A percentile compares a stretch with the other conserved stretches of the same genome.
These are phyloP conservation scores for Cryptocephalus primarius DNA, from an alignment of 2,888 invertebrate genomes.

Conservation along the genomic window DNA sequence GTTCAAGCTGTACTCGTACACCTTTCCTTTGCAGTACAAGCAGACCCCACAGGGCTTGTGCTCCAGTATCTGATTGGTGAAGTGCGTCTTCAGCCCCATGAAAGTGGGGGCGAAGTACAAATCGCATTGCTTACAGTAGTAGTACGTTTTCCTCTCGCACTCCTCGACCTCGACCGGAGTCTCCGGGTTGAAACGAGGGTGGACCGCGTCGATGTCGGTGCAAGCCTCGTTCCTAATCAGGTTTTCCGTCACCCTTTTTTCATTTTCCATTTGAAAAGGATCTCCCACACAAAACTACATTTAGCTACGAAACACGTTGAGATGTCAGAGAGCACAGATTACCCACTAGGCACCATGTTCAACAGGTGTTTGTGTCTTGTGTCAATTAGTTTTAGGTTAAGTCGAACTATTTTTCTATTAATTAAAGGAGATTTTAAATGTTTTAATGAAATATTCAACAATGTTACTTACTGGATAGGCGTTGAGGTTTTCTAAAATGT, in stretches of 20 bases:
- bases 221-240: background rate
- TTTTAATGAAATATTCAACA: too few species aligned
- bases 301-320: too few species aligned
- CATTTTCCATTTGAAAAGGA: slow-evolving; percentile 1
- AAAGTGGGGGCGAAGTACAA: slow-evolving; percentile 28
- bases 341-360: too few species aligned
- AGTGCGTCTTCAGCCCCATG: slow-evolving; percentile 26
- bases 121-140: slow-evolving; percentile 27
- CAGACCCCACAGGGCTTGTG: slow-evolving; percentile 27
- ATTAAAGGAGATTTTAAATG: too few species aligned
- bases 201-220: slow-evolving; percentile 29
- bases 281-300: too few species aligned
- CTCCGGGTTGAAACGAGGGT: slow-evolving; percentile 27
- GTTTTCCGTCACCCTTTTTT: slow-evolving; percentile 1
- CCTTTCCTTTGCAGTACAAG: slow-evolving; percentile 30
- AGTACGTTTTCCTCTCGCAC: slow-evolving; percentile 27
- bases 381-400: too few species aligned
- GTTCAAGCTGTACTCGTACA: slow-evolving; percentile 27
- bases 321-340: too few species aligned
- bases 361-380: too few species aligned
- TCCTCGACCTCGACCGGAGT: slow-evolving; percentile 21
- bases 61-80: slow-evolving; percentile 23
- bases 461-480: too few species aligned
- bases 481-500: too few species aligned
- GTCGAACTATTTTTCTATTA: too few species aligned